Evolutionary conservation across 2,113 vertebrate species (phyloP).

Genomic region (Gobio gobio): DNA sequence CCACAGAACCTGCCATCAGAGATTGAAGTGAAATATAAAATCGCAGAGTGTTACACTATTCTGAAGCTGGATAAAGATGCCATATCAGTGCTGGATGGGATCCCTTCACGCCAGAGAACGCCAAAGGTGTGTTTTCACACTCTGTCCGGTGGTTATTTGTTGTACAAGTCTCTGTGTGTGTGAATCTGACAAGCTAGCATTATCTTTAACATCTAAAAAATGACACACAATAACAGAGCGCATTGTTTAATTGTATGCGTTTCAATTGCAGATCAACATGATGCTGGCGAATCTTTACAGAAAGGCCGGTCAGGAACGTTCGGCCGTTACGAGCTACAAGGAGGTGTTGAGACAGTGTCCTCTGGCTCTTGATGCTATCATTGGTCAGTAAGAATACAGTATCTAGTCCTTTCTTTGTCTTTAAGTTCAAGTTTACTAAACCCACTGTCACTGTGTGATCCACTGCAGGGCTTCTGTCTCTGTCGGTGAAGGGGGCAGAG

Average conservation of each 20-base stretch:
- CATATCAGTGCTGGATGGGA: constrained; percentile 94
- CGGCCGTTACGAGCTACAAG: constrained; percentile 97
- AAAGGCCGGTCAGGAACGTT: constrained; percentile 96
- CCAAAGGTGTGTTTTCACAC: constrained; percentile 82
- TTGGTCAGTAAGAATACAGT: constrained; percentile 76
- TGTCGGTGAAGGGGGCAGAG: constrained; percentile 97
- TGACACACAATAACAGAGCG: neutral
- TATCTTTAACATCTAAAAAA: neutral
- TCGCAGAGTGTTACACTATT: constrained; percentile 97
- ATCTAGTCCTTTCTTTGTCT: neutral
- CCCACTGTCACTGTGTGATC: neutral
- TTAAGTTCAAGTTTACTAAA: too few relatives aligned
- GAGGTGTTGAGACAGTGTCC: constrained; percentile 98
- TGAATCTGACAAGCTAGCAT: neutral
- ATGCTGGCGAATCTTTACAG: constrained; percentile 97
- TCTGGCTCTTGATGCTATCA: constrained; percentile 92
- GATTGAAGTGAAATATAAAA: constrained; percentile 99
- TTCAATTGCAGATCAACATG: constrained; percentile 90
- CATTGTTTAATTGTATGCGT: neutral
- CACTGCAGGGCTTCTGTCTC: constrained; percentile 87
- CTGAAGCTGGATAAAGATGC: constrained; percentile 97
- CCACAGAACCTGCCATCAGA: constrained; percentile 93
- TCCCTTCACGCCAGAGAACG: constrained; percentile 95
- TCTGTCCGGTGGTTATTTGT: too few relatives aligned
- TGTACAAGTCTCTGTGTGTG: neutral